Base-by-base conservation (phyloP, 2,888 invertebrate genomes). In the Pyrrhia umbra region DNA sequence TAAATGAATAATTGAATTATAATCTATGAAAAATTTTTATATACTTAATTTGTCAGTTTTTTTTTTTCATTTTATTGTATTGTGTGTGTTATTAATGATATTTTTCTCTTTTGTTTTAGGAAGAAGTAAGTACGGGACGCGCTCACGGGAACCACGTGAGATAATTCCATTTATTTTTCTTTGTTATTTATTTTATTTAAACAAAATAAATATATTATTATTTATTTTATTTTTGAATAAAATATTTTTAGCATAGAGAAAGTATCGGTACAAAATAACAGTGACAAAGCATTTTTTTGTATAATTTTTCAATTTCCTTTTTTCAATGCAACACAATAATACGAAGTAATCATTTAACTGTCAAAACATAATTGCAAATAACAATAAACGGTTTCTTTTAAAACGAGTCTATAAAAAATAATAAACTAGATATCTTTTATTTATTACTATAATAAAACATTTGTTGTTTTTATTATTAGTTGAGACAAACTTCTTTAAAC, bases 121-220 rank as follows among this genome's bases (percentile, higher is more conserved):
- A 92, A 85, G 95, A 95, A 95, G 95, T 95, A 95, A 95, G 95
- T 95, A 95, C 93, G 92, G 86, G 91, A 79, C 87, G 77, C 79
- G 88, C 89, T 91, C 92, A 92, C 89, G 88, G 85, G 85, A 80
- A 84, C 73, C 88, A 92, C 86, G 94, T 94, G 93, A 94, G 94
- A 88, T 83, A 84, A 87, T 85, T 87, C 89, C 87, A 87, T 85
- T 89, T 88, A 80, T 82, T 85, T 84, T 78, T 63, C 64, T 64
- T 68, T 51, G 45, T 40, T 62, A 61, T 74, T 25, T 62, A 42
- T 59, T 61, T 57, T 60, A 51, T 43, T n/a, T 56, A 37, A 0
- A n/a, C 8, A 20, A 45, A 23, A 27, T 20, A 10, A 8, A n/a
- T 2, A 13, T 51, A 10, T 66, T 55, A 49, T 45, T 59, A 34